These are phyloP conservation scores for Tylochromis polylepis DNA, from an alignment of 2,113 vertebrate species.

Conservation along the genomic window DNA sequence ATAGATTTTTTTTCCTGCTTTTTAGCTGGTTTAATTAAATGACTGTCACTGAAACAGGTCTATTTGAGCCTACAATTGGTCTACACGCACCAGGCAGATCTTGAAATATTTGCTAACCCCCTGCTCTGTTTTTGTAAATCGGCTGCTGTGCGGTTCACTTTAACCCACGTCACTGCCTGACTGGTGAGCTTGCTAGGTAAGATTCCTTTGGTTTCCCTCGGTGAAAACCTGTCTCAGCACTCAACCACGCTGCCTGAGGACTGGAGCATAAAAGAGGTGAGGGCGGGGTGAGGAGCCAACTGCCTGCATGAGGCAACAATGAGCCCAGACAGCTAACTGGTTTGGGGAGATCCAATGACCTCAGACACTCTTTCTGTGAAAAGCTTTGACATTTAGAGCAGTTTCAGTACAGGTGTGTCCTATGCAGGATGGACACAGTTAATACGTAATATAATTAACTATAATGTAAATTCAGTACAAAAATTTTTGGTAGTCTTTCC, in stretches of 20 bases:
- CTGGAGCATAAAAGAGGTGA: neutral
- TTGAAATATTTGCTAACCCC: neutral
- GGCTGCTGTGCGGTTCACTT: neutral
- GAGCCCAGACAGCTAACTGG: conserved; percentile 44
- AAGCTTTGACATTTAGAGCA: neutral
- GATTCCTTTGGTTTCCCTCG: conserved; percentile 58
- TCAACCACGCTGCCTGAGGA: neutral
- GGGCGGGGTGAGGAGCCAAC: conserved; percentile 7
- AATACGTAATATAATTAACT: neutral
- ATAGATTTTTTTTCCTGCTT: neutral
- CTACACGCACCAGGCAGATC: neutral
- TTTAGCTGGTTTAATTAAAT: neutral
- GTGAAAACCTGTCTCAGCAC: conserved; percentile 29
- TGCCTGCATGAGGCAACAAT: conserved; percentile 22
- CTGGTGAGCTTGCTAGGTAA: conserved; percentile 52
- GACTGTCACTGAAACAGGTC: neutral
- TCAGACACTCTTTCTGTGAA: neutral
- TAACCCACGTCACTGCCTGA: neutral
- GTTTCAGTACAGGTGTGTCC: neutral
- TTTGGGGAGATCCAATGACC: conserved; percentile 53
- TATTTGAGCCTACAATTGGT: neutral
- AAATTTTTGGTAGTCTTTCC: fast-evolving
- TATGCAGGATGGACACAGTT: neutral
- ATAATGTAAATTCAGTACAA: neutral
- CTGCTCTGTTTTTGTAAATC: neutral